Base-by-base conservation (phyloP, 1,140 invertebrate species). In the honey bee (Apis mellifera) region DNA sequence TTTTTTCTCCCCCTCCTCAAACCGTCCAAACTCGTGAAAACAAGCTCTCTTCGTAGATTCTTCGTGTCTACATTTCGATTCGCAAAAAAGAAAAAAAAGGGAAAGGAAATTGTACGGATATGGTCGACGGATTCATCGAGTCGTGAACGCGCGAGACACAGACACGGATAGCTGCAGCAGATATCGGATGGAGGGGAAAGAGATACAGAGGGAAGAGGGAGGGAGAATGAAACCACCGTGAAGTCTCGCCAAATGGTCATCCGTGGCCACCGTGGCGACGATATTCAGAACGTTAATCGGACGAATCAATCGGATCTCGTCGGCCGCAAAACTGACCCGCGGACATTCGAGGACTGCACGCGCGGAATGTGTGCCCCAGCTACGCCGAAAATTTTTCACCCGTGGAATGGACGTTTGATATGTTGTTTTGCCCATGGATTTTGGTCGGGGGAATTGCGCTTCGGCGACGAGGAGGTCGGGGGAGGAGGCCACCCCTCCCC, bases 261-360 rank as follows among this genome's bases (percentile, higher is more conserved):
- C 59, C 78, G 86, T 72, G 86, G 83, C 79, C 71, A 82, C 78
- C 65, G 64, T 26, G 83, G 72, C 82, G 85, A 89, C 82, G 85
- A 89, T 91, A 90, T 88, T 90, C 89, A 79, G 76, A 89, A 87
- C 89, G 89, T 90, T 90, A 91, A 91, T 91, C 89, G 89, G 68
- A 90, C 84, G 89, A 89, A 90, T 90, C 90, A 90, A 91, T 91
- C 89, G 81, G 81, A 60, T 62, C 83, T 83, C 84, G 80, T 81
- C 62, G 59, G 86, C 84, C 86, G 82, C 87, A 87, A 89, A 90
- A 87, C 84, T 86, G 77, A 83, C 62, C 82, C 69, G 62, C 78
- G 57, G 75, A 84, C 70, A 59, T 71, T 84, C 72, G 69, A 55
- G 75, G 70, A 69, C 64, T 80, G 77, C 55, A 57, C 69, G 62